Evolutionary conservation across 2,113 vertebrate species (phyloP), one percentile per base, ranked within the genome.

Genomic region (Prunella himalayana): DNA sequence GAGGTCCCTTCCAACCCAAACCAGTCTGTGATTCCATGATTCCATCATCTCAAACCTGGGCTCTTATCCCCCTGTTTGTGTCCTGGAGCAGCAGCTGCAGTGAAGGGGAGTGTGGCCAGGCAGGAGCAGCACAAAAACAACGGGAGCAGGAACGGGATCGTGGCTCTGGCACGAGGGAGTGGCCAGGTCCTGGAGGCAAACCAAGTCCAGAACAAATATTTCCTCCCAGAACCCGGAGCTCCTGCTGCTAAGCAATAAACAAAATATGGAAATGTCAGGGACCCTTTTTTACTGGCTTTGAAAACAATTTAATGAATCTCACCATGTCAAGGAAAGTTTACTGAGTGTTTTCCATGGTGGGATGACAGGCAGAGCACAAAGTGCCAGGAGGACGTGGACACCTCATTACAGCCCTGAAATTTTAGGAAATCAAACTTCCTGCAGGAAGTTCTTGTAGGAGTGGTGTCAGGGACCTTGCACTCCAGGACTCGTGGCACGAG

Each of bases 221-320:
- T 87, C 77, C 65, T 75, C 22, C 24, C 90, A 71, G 83, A 81
- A 33, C 44, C 24, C 14, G 0, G 72, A 45, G 20, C 61, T 49
- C 42, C 24, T 39, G 82, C 94, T 95, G 82, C 94, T 92, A 49
- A 90, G 94, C 90, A 73, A 72, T 77, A 53, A 72, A 35, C 66
- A 90, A 94, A 93, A 82, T 33, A 28, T 3, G 51, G 15, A 69
- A 59, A 63, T 33, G 68, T 42, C 71, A 92, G 93, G 60, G 92
- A 88, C 59, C 28, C 57, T 76, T 56, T 68, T 45, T 23, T 25
- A 23, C 8, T 16, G 42, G 47, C 54, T 69, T 63, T 66, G 49
- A 57, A 64, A 93, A 24, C 69, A 90, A 66, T 65, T 35, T 47
- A 5, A 35, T 35, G 13, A 24, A 59, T 73, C 63, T 80, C 71